Evolutionary conservation across 2,797 vertebrate genomes (phyloP), one percentile per base, ranked within the genome.

Genomic region (Meda fulgida): DNA sequence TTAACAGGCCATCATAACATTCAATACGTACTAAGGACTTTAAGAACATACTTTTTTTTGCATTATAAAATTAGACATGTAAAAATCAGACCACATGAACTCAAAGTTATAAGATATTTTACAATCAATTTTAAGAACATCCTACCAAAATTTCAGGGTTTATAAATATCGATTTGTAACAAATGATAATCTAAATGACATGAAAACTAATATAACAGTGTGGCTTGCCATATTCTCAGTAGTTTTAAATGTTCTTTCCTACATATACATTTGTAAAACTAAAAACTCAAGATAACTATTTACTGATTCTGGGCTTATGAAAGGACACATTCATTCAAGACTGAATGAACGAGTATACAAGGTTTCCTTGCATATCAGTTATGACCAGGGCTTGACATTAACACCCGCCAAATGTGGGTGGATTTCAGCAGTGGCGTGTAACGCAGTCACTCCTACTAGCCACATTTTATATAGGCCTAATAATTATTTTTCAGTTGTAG

Each of bases 221-320:
- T 58, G 75, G n/a, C 19, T 46, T 21, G 40, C 7, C 31, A 36
- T 75, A 51, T n/a, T 36, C 55, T 73, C 80, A 82, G 70, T 73
- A 82, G 80, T 26, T 63, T 34, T 23, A 63, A 46, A 31, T 40
- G 1, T 11, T 18, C n/a, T 43, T 11, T 18, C n/a, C 31, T 31
- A 34, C n/a, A 58, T 16, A 78, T 19, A 9, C 14, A 51, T 34
- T 31, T 65, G 5, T 8, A 31, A 31, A 55, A 19, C 0, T 7
- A 16, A n/a, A 60, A n/a, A 38, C 14, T 6, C 7, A 58, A 36
- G 19, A 69, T 3, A 53, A 34, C 4, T 11, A 73, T 72, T 26
- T 16, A 29, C 36, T 8, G 7, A 40, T 58, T 55, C 34, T 14
- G 23, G 55, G 66, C 16, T 9, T 53, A 3, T 26, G 11, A 38